Evolutionary conservation across 2,797 vertebrate genomes (phyloP).

Genomic region (Pseudocheirus occidentalis): DNA sequence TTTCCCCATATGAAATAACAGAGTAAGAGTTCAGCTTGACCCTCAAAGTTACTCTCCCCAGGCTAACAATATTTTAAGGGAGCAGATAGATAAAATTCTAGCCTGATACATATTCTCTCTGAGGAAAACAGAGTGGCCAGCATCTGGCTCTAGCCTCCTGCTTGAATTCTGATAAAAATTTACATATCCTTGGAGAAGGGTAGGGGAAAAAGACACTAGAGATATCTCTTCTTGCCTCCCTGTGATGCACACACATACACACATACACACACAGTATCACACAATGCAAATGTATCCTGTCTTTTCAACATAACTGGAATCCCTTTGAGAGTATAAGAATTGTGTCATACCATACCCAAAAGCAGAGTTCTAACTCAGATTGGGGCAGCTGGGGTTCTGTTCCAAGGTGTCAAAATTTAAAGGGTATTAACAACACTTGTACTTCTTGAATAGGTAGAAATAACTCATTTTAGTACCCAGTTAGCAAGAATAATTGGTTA

Average conservation of each 20-base stretch:
- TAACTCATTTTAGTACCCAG: background rate
- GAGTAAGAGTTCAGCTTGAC: background rate
- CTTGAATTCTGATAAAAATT: background rate
- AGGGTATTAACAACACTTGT: background rate
- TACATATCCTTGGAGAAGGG: background rate
- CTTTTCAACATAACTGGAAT: background rate
- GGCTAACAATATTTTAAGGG: background rate
- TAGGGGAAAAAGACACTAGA: background rate
- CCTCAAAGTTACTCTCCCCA: background rate
- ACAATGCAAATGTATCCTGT: background rate
- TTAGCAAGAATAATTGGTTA: background rate
- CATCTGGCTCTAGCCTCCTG: background rate
- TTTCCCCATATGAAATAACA: background rate
- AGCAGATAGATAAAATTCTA: background rate
- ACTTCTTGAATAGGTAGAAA: background rate
- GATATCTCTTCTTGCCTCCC: background rate
- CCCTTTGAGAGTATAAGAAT: background rate
- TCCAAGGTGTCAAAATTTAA: background rate
- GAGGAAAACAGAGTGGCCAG: background rate
- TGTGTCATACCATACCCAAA: background rate
- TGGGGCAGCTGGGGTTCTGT: background rate
- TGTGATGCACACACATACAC: background rate
- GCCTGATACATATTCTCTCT: background rate
- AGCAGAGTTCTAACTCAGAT: background rate
- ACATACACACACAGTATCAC: background rate